Percentiles rank a stretch among this genome's conserved stretches.
Evolutionary conservation across 1,140 invertebrate species (phyloP).

Genomic region (Agrypnia vestita): DNA sequence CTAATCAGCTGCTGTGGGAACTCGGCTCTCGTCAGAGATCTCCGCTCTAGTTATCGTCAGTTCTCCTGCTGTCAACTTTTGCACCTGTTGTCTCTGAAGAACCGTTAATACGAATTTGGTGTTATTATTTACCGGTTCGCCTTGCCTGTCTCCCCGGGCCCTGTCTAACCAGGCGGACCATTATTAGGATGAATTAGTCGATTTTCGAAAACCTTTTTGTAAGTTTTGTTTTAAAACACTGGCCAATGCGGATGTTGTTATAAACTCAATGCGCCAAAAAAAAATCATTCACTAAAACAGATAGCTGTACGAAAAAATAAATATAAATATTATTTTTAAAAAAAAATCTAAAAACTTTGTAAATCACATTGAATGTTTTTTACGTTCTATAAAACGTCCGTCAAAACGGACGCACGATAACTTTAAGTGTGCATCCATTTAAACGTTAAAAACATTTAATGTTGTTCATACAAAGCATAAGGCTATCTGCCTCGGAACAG

Average conservation of each 20-base stretch:
- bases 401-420: no score
- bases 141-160: constrained; percentile 33
- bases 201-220: not conserved
- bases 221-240: not conserved
- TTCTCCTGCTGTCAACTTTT: constrained; percentile 53
- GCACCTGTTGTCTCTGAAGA: constrained; percentile 48
- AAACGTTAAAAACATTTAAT: no score
- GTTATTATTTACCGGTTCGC: constrained; percentile 53
- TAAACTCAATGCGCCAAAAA: constrained; percentile 36
- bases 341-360: no score
- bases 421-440: no score
- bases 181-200: constrained; percentile 39
- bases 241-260: constrained; percentile 22
- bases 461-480: no score
- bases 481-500: no score
- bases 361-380: no score
- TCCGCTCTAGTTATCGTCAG: constrained; percentile 35
- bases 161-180: constrained; percentile 40
- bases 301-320: no score
- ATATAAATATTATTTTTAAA: no score
- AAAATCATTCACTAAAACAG: no score
- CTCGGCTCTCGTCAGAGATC: constrained; percentile 21
- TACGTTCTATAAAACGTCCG: no score
- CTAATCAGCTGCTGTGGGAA: constrained; percentile 38
- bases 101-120: constrained; percentile 47